Conservation (phyloP, 2,113 vertebrate genomes). For the Abramis brama region DNA sequence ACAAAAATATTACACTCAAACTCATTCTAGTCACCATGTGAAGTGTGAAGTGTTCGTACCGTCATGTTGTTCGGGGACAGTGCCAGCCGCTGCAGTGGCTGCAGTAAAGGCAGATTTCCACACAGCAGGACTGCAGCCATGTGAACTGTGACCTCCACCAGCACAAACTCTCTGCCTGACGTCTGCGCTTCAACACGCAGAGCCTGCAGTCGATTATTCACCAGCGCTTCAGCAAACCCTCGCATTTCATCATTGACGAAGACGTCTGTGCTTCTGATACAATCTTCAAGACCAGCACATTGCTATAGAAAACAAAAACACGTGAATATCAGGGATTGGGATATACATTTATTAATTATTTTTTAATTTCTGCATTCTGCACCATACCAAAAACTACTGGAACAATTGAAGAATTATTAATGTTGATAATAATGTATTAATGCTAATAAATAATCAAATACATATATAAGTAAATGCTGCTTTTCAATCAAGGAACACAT, state of each 20-base stretch:
- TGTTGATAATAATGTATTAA: too few relatives aligned
- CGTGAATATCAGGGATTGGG: background rate
- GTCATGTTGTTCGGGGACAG: constrained; percentile 78
- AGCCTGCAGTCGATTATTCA: constrained; percentile 69
- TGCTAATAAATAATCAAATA: too few relatives aligned
- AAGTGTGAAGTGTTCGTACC: constrained; percentile 67
- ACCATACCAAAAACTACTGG: too few relatives aligned
- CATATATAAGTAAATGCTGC: too few relatives aligned
- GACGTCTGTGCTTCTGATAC: constrained; percentile 69
- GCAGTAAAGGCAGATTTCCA: constrained; percentile 68
- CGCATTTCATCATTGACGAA: constrained; percentile 64
- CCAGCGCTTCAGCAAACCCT: constrained; percentile 76
- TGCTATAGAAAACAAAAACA: constrained; percentile 61
- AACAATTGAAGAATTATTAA: too few relatives aligned
- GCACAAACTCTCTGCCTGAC: constrained; percentile 10
- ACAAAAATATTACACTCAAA: background rate
- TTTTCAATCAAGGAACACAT: too few relatives aligned
- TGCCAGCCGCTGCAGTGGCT: constrained; percentile 83
- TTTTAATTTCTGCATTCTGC: too few relatives aligned
- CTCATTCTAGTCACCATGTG: too few relatives aligned
- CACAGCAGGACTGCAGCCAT: constrained; percentile 77
- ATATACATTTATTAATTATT: background rate
- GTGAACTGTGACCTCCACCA: constrained; percentile 82
- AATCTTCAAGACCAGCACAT: constrained; percentile 63
- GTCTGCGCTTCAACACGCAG: constrained; percentile 55